Evolutionary conservation across 2,888 invertebrate species (phyloP).

Genomic region (Patella ulyssiponensis): DNA sequence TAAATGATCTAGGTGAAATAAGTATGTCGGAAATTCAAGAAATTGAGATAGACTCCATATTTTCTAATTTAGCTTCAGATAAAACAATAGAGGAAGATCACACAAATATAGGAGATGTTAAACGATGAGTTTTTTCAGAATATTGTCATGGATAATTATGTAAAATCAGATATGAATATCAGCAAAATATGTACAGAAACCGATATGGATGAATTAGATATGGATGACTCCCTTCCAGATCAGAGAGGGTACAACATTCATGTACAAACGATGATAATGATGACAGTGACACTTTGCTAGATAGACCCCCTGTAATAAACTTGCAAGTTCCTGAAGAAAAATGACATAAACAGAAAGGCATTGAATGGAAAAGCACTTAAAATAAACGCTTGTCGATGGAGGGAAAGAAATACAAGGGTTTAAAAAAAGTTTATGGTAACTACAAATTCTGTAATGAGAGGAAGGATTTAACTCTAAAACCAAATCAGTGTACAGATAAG

Average conservation of each 20-base stretch:
- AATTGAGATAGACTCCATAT: too few species aligned
- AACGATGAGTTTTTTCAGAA: neutral
- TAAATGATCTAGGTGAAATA: neutral
- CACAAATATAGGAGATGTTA: neutral
- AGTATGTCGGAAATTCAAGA: neutral
- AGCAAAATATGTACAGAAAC: neutral
- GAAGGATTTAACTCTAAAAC: neutral
- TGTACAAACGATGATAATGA: neutral
- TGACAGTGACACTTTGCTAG: neutral
- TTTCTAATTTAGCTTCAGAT: too few species aligned
- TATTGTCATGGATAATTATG: neutral
- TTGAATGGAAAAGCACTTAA: constrained; percentile 4
- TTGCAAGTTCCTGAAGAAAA: too few species aligned
- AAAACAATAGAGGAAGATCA: too few species aligned
- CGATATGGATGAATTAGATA: neutral
- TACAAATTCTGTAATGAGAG: neutral
- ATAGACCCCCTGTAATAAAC: too few species aligned
- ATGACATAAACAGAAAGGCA: too few species aligned
- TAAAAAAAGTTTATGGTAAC: neutral
- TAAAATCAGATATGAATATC: too few species aligned
- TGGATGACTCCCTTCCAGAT: neutral
- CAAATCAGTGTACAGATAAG: constrained; percentile 5
- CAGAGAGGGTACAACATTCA: neutral
- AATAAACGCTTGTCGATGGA: constrained; percentile 13
- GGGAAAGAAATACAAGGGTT: constrained; percentile 17